Percentiles rank a stretch among this genome's conserved stretches.
These are phyloP conservation scores for Microdon myrmicae DNA, from an alignment of 2,888 invertebrate species.

Conservation along the genomic window DNA sequence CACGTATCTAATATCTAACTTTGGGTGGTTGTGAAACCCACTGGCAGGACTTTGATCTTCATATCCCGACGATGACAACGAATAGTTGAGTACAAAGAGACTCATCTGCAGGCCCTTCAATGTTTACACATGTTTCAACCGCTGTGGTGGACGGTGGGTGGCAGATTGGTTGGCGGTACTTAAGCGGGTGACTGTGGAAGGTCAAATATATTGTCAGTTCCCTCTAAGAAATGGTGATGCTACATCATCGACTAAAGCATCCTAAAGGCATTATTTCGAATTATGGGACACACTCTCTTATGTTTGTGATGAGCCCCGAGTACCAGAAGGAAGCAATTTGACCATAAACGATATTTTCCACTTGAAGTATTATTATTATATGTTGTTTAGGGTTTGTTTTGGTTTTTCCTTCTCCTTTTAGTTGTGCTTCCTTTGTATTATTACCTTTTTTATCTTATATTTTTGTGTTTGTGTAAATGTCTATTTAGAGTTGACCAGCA, in stretches of 20 bases:
- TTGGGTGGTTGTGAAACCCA: neutral
- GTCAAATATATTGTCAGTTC: slow-evolving; percentile 1
- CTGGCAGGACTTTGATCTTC: neutral
- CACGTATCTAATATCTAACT: slow-evolving; percentile 30
- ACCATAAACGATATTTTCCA: slow-evolving; percentile 21
- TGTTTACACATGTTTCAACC: slow-evolving; percentile 28
- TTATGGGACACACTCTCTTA: no score
- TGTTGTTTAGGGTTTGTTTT: no score
- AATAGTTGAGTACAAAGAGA: neutral
- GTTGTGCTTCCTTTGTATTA: no score
- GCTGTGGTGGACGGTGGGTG: no score
- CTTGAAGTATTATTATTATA: slow-evolving; percentile 13
- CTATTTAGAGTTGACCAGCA: no score
- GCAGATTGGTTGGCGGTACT: no score
- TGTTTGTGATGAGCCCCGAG: no score
- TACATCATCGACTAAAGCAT: slow-evolving; percentile 22
- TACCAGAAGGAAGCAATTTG: neutral
- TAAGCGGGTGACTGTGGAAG: no score
- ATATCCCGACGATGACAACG: neutral
- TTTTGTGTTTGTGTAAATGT: no score
- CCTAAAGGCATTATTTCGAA: slow-evolving; percentile 33
- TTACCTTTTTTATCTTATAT: no score
- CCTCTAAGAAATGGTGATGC: slow-evolving; percentile 1
- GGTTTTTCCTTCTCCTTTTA: no score
- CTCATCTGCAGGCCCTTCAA: slow-evolving; percentile 23